Evolutionary conservation across 2,113 vertebrate genomes (phyloP), one percentile per base, ranked within the genome.

Genomic region (Centropus unirufus): DNA sequence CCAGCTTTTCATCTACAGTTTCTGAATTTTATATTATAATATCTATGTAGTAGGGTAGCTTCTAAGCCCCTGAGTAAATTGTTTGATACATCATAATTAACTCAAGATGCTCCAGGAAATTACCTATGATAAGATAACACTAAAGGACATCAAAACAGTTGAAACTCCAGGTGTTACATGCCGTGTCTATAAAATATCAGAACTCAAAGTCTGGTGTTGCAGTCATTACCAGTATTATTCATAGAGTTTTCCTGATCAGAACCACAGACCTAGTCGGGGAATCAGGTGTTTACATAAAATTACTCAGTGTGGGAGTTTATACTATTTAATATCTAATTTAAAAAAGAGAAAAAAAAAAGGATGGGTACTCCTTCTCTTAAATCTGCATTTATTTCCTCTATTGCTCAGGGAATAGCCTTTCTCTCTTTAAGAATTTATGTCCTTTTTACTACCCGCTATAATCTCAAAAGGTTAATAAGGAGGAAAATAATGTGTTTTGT

Each of bases 1-100:
- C 12, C 8, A n/a, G 3, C 23, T 11, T 52, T 6, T 55, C 8
- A 61, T 39, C 3, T 11, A 32, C 1, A 5, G 0, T 14, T 3
- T 59, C 15, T 17, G 78, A 64, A 42, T 51, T 84, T 87, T 94
- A n/a, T 2, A 4, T 2, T 20, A 24, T 14, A 36, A 32, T 58
- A 19, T 66, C 5, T 39, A 2, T 12, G 2, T 8, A 12, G 51
- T 83, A 62, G 18, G 5, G 1, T 9, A 54, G 8, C 16, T 88
- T 69, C 14, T 39, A 57, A 75, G 69, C 29, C 3, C 67, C 44
- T 24, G 12, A 62, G 12, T 73, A 88, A 80, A 57, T 54, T 24
- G 1, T 77, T 59, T 74, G 8, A 36, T 46, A 58, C 4, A 36
- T 0, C 30, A 75, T 4, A 27, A 14, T 23, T 66, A 83, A 73